Percentiles rank a stretch among this genome's conserved stretches.
phyloP scores from a whole-genome alignment of 2,113 vertebrate species.

The Vimba vimba region DNA sequence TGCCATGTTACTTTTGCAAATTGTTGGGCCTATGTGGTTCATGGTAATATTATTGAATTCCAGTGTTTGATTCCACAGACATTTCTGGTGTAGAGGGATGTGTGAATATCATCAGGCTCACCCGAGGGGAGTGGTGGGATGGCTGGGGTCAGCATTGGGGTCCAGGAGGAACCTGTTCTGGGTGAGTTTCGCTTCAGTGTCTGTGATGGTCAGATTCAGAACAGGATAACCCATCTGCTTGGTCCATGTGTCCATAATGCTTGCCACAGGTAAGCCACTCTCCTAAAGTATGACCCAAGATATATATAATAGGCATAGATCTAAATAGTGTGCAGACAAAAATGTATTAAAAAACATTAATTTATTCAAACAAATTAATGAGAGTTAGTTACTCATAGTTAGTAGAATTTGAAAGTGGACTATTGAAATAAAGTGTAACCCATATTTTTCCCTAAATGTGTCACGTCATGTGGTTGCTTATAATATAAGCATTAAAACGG shows the following conservation, averaged over 20 bases:
- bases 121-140: slow-evolving; percentile 79
- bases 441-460: too few species aligned
- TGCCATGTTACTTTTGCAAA: neutral
- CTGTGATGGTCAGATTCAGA: slow-evolving; percentile 71
- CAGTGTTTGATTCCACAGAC: neutral
- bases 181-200: slow-evolving; percentile 56
- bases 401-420: too few species aligned
- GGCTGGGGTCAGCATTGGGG: slow-evolving; percentile 75
- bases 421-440: too few species aligned
- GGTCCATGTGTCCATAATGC: slow-evolving; percentile 97
- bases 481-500: neutral
- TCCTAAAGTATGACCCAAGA: slow-evolving; percentile 70
- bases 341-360: too few species aligned
- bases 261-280: slow-evolving; percentile 79
- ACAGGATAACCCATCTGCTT: slow-evolving; percentile 96
- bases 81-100: neutral
- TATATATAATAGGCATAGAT: neutral
- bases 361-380: too few species aligned
- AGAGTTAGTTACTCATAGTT: too few species aligned
- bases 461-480: too few species aligned
- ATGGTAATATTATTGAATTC: neutral
- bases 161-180: slow-evolving; percentile 92
- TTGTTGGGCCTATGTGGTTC: neutral
- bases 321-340: too few species aligned
- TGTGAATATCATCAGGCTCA: slow-evolving; percentile 63